Evolutionary conservation across 35 echinoderm and acorn worm genomes (phyloP).

Genomic region (Apostichopus californicus): DNA sequence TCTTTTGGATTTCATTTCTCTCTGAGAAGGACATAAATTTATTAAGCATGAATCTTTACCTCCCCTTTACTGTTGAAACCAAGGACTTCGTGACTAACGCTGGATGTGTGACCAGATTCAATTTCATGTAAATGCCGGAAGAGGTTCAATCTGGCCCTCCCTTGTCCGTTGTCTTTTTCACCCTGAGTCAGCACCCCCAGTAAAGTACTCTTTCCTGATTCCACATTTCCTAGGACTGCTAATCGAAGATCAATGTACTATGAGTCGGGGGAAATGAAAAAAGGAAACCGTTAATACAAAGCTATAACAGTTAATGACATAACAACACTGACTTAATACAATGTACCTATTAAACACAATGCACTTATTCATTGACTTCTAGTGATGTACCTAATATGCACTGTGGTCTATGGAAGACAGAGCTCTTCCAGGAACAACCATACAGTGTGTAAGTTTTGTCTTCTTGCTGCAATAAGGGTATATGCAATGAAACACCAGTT

Average conservation of each 20-base stretch:
- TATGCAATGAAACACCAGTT: no score
- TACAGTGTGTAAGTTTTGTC: no score
- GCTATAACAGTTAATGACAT: no score
- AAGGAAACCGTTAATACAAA: neutral
- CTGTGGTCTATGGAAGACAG: no score
- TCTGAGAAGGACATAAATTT: no score
- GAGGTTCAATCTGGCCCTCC: slow-evolving; percentile 91
- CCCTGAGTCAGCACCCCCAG: slow-evolving; percentile 94
- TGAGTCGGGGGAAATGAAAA: neutral
- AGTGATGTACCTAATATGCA: no score
- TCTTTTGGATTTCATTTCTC: no score
- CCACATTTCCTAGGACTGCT: slow-evolving; percentile 95
- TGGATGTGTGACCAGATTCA: slow-evolving; percentile 93
- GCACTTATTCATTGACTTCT: no score
- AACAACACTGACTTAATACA: neutral
- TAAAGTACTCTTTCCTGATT: slow-evolving; percentile 92
- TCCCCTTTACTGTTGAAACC: slow-evolving; percentile 93
- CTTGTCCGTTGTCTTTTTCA: slow-evolving; percentile 90
- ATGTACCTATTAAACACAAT: neutral
- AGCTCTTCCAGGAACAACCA: no score
- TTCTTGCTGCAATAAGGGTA: no score
- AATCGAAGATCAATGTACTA: slow-evolving; percentile 94
- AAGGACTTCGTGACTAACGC: slow-evolving; percentile 96
- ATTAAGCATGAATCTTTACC: slow-evolving; percentile 44
- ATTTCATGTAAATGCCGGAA: slow-evolving; percentile 98